Percentiles rank a stretch among this genome's conserved stretches.
Conservation (phyloP, 2,113 vertebrate species). For the Hylia prasina region DNA sequence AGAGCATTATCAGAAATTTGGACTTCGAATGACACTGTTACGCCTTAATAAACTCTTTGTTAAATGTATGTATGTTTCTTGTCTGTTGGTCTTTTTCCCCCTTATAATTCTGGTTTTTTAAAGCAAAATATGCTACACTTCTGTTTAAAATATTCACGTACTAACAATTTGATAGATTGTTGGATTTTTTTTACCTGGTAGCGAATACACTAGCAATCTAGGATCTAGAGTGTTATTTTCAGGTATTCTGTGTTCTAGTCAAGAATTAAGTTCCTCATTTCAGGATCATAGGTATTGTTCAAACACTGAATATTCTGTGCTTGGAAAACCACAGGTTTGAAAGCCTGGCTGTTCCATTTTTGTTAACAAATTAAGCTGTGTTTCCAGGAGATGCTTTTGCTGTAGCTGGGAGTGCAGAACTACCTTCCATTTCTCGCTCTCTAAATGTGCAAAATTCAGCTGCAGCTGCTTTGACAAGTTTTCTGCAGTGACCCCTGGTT, state of each 20-base stretch:
- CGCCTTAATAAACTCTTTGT: neutral
- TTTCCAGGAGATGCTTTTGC: neutral
- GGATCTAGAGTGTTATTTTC: neutral
- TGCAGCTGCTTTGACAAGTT: neutral
- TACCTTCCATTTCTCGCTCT: rapidly evolving
- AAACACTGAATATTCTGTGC: neutral
- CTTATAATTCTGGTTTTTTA: neutral
- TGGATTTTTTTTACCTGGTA: rapidly evolving
- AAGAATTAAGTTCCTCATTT: neutral
- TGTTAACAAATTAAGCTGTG: neutral
- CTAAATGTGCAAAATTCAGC: neutral
- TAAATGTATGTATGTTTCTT: neutral
- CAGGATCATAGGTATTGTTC: neutral
- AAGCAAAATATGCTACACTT: neutral
- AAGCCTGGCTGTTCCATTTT: neutral
- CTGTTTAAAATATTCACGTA: neutral
- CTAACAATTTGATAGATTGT: neutral
- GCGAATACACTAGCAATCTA: neutral
- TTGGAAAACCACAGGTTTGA: neutral
- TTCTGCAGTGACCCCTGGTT: neutral
- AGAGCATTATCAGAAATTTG: neutral
- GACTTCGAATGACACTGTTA: neutral
- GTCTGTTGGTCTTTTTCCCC: neutral
- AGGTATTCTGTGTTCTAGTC: neutral
- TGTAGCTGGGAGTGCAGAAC: neutral